Evolutionary conservation across 2,113 vertebrate genomes (phyloP), one percentile per base, ranked within the genome.

Genomic region (Heterotis niloticus): DNA sequence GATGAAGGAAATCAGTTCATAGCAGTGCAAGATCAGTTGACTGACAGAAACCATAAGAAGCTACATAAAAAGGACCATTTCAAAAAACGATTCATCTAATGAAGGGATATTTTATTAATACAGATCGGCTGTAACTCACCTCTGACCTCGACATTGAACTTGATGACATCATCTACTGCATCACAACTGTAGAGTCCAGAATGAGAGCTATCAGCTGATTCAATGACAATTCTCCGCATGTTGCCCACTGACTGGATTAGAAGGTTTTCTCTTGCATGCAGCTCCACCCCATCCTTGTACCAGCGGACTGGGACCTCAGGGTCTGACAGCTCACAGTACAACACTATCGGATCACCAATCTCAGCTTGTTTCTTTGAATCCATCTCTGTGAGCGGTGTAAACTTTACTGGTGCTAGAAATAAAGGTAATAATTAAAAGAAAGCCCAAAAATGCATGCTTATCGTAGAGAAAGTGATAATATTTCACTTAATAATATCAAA

Each of bases 301-400:
- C 92, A 93, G 56, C 77, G 77, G 7, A 93, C 90, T 9, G 83
- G 82, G 0, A 86, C 90, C 0, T 64, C 83, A 0, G 87, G 64
- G 20, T 91, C 84, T 4, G 91, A 91, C 20, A 94, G 85, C 64
- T 94, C 92, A 62, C 92, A 94, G 84, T 92, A 92, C 26, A 94
- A 88, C 0, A 93, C 90, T 16, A 93, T 87, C 20, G 88, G 70
- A 5, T 90, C 84, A 16, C 90, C 88, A 0, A 34, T 52, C 18
- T 89, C 86, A 26, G 88, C 86, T 44, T 0, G 86, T 72, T 91
- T 93, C 3, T 78, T 77, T 64, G 78, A 82, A 81, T 93, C 92
- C 0, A 12, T 56, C 26, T 92, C 90, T 23, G 86, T 82, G 65
- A 91, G 64, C 64, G 90, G 87, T 29, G 24, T 80, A 81, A 93